Evolutionary conservation across 2,113 vertebrate species (phyloP).

Genomic region (Bufo gargarizans): DNA sequence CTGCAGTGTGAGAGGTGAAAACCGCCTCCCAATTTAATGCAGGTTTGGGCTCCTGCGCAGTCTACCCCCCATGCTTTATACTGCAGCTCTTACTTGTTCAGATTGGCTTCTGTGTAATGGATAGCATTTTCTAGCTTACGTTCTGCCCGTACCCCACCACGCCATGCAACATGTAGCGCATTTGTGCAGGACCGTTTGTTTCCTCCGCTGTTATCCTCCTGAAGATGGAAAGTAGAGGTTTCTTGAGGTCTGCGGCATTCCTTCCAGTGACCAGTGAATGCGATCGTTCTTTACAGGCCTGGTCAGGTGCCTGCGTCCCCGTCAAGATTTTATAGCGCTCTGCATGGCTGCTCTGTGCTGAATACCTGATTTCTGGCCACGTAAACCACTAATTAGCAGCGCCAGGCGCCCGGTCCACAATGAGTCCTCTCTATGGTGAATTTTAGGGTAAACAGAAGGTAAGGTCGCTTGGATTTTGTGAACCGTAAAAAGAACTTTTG

Average conservation of each 20-base stretch:
- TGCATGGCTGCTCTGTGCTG: conserved; percentile 19
- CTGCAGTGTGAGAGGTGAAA: too few species aligned
- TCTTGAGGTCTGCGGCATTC: not conserved
- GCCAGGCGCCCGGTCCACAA: not conserved
- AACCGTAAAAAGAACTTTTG: conserved; percentile 10
- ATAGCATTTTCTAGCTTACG: too few species aligned
- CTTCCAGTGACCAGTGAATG: conserved; percentile 12
- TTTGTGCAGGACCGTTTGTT: too few species aligned
- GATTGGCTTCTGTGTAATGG: too few species aligned
- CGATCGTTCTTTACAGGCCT: not conserved
- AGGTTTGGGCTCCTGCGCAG: too few species aligned
- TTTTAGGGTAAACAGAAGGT: not conserved
- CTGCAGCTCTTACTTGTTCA: too few species aligned
- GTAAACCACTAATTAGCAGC: conserved; percentile 1
- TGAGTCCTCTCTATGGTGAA: conserved; percentile 2
- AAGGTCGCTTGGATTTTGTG: not conserved
- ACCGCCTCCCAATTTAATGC: too few species aligned
- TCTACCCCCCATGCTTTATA: too few species aligned
- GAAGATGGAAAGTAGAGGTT: conserved; percentile 1
- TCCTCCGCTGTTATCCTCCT: not conserved
- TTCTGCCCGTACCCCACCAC: too few species aligned
- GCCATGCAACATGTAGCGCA: too few species aligned
- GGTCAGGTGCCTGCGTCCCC: not conserved
- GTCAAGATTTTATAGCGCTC: not conserved
- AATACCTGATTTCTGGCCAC: conserved; percentile 5